Percentiles rank a stretch among this genome's conserved stretches.
phyloP scores from a whole-genome alignment of 2,888 invertebrate genomes.

The Kryphioiulus occultus region DNA sequence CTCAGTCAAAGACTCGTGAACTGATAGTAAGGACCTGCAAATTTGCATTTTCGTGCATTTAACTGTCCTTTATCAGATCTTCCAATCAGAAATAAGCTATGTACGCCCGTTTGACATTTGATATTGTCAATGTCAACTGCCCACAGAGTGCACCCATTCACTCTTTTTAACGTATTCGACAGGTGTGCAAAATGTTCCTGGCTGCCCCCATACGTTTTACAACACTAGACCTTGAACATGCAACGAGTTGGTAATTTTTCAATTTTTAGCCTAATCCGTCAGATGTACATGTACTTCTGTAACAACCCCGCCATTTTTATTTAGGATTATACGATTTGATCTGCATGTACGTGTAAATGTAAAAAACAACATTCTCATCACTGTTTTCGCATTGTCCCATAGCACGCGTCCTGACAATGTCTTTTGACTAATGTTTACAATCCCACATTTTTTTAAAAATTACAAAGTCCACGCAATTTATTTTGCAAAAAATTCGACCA shows the following conservation, averaged over 20 bases:
- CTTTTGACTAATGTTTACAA: background rate
- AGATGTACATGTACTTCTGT: background rate
- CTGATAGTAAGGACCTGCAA: too few species aligned
- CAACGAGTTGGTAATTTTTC: background rate
- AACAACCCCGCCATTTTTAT: background rate
- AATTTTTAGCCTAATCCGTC: background rate
- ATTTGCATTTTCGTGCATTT: too few species aligned
- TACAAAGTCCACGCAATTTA: background rate
- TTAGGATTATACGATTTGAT: background rate
- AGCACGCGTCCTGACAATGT: background rate
- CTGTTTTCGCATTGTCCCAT: background rate
- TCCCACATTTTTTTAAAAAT: background rate
- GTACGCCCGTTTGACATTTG: background rate
- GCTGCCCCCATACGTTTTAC: background rate
- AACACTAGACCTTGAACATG: background rate
- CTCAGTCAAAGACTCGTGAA: too few species aligned
- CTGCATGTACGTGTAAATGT: too few species aligned
- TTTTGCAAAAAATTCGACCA: background rate
- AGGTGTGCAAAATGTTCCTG: background rate
- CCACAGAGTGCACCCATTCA: background rate
- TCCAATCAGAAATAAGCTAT: too few species aligned
- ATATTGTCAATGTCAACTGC: slow-evolving; percentile 11
- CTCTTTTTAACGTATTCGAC: background rate
- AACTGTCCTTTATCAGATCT: too few species aligned
- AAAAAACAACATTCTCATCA: too few species aligned